Base-by-base conservation (phyloP, 2,797 vertebrate genomes). In the Dendrocincla fuliginosa region DNA sequence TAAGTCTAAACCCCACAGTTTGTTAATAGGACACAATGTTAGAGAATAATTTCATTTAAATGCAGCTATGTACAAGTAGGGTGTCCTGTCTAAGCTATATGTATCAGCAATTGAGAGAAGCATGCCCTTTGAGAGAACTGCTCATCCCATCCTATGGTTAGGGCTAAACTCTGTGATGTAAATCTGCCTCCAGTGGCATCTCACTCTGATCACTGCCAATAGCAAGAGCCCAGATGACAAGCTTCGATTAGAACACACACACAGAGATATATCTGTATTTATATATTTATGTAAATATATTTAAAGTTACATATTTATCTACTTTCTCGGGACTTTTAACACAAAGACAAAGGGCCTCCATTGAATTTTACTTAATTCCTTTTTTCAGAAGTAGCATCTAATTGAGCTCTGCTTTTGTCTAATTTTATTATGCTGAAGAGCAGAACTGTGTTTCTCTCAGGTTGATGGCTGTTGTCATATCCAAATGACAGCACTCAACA, bases 41-140 rank as follows among this genome's bases (percentile, higher is more conserved):
- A 57, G 32, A 73, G 47, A 90, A 76, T 30, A 3, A 73, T 24
- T 81, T 76, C 1, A 37, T 76, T 75, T 42, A 79, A 69, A 47
- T 2, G 6, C 32, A 52, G 30, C 17, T 17, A 18, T 8, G 14
- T 32, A 52, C 16, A 79, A 65, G 44, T 13, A 55, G 68, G 56
- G 28, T 16, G 53, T 32, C 2, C 1, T 17, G 23, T 19, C 59
- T 53, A 57, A 67, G 16, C 33, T 42, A 39, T 4, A 3, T 2
- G 7, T 23, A 42, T 7, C 1, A 1, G 16, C 47, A 56, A 11
- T 0, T 39, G 56, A 56, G 35, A 42, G 33, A 32, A 70, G 44
- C 2, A 16, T 0, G 5, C 11, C 7, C 25, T 25, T 3, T 25
- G 50, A 33, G 8, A 55, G 16, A 52, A 28, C 16, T 3, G 4